Evolutionary conservation across 2,888 invertebrate species (phyloP), one percentile per base, ranked within the genome.

Genomic region (Synergus japonicus): DNA sequence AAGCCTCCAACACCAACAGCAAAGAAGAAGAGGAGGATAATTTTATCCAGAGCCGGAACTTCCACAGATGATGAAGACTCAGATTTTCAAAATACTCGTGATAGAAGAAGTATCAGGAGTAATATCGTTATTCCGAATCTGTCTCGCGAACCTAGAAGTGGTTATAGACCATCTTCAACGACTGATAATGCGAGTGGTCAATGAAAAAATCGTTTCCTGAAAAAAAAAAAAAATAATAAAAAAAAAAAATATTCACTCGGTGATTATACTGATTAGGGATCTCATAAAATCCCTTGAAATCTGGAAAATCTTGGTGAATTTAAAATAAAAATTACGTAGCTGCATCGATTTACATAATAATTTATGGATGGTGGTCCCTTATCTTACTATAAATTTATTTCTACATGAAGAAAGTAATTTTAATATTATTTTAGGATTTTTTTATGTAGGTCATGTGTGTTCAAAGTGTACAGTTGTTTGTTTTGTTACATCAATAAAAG

Each of bases 21-120:
- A 0, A 87, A 91, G 92, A 92, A 89, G 92, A 86, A 92, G 92
- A 89, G 92, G 91, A 77, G 93, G 92, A 83, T 88, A 90, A 82
- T 90, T 88, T 87, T 90, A 88, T 85, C 92, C 91, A 64, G 89
- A 90, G 80, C 90, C 87, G 83, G 91, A 85, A 88, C 92, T 85
- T 89, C 92, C 88, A 87, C 92, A 87, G 87, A 92, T 88, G 91
- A 94, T 91, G 92, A 93, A 81, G 93, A 92, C 84, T 93, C 93
- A 4, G 91, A 91, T 29, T 46, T 85, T 1, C 83, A 84, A 4
- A 76, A 29, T 10, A 41, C 76, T 8, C 66, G 69, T 43, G 66
- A 66, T n/a, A 77, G 60, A 67, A 78, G 78, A 29, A 83, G 81
- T 8, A 80, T 63, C 29, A 80, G 78, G 58, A 82, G 83, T 77